Base-by-base conservation (phyloP, 2,888 invertebrate genomes). In the Chrysopilus asiliformis region DNA sequence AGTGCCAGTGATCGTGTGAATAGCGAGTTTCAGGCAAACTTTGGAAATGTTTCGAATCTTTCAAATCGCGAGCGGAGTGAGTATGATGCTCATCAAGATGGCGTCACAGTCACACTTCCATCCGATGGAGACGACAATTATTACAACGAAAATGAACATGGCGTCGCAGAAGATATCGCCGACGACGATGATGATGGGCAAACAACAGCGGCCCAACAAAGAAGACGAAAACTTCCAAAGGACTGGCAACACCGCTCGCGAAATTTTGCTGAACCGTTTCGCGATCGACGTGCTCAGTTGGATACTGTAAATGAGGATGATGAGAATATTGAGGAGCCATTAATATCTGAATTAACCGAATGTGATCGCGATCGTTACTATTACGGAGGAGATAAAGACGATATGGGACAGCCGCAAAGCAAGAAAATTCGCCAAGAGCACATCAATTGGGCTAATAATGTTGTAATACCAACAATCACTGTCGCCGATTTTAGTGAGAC, bases 401-500 rank as follows among this genome's bases (percentile, higher is more conserved):
- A 32, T 34, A 48, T 39, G 49, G 48, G 42, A 30, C 47, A 51
- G 16, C 40, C 45, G 40, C 34, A 45, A 20, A 47, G 34, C 45
- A 29, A 45, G 40, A 32, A 39, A 26, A 31, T 31, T 29, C 30
- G 36, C 32, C 36, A 36, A 31, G 36, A 31, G 22, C 22, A 42
- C 39, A 43, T 33, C 43, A 44, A 22, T 20, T 27, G 27, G 16
- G 32, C 40, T 22, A 22, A 22, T 22, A 32, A 32, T 13, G 18
- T 37, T 37, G 19, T 52, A 28, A 45, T 60, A 43, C 60, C 60
- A 29, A 54, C 46, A 38, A 60, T 61, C 33, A 56, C 56, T 1
- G 56, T 61, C 4, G 50, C 50, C 2, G 60, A 61, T 37, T 61
- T 53, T 43, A 58, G 47, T 43, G 37, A 39, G n/a, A n/a, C n/a